Conservation (phyloP, 2,797 vertebrate genomes). For the Rhadinocentrus ornatus region DNA sequence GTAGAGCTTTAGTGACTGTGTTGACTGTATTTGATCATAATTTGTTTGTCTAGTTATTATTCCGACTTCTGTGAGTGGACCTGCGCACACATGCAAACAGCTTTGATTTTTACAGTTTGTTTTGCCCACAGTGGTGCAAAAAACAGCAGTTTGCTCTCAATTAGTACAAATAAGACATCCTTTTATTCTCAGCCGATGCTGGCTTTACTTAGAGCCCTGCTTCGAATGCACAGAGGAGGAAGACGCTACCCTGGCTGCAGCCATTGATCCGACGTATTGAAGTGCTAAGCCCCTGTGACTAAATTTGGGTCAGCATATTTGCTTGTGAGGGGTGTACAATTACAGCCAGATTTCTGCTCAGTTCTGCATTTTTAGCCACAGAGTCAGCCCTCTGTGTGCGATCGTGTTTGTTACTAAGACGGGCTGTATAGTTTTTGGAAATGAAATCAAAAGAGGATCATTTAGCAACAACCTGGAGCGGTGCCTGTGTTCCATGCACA, state of each 20-base stretch:
- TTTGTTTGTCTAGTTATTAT: constrained; percentile 13
- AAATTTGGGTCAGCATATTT: constrained; percentile 69
- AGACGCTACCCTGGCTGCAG: constrained; percentile 41
- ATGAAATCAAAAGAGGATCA: constrained; percentile 52
- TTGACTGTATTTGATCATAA: constrained; percentile 3
- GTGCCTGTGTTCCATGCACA: background rate
- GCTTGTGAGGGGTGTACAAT: constrained; percentile 22
- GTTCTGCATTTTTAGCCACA: constrained; percentile 16
- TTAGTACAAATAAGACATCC: constrained; percentile 38
- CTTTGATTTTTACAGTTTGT: constrained; percentile 19
- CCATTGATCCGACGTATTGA: constrained; percentile 47
- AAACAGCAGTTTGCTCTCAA: constrained; percentile 20
- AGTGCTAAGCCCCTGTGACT: constrained; percentile 52
- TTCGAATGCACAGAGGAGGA: constrained; percentile 34
- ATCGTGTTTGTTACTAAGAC: constrained; percentile 10
- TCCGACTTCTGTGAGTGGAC: background rate
- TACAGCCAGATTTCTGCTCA: constrained; percentile 34
- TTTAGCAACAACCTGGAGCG: constrained; percentile 27
- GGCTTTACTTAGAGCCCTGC: constrained; percentile 54
- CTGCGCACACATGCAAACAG: constrained; percentile 1
- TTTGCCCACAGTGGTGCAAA: constrained; percentile 7
- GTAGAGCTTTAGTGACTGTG: background rate
- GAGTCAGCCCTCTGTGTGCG: constrained; percentile 5
- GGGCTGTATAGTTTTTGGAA: constrained; percentile 18
- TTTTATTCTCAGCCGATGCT: constrained; percentile 13